phyloP scores from a whole-genome alignment of 1,140 invertebrate species.

The Ceratina australensis region DNA sequence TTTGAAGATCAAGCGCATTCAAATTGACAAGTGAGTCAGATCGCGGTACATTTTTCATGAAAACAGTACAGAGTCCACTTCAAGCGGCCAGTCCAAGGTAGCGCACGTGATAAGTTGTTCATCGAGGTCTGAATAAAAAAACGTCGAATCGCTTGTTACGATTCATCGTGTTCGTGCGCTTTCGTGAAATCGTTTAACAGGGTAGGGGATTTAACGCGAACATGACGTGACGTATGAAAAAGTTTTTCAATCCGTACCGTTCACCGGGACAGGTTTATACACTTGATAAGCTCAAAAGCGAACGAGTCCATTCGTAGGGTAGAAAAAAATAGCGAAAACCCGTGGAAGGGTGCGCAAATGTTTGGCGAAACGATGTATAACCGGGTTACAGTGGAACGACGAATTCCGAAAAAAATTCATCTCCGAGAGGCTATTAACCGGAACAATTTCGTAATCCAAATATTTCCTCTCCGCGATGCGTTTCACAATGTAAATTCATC shows the following conservation, averaged over 20 bases:
- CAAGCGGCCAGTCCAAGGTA: too few species aligned
- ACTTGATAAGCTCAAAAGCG: not conserved
- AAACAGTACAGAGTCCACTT: too few species aligned
- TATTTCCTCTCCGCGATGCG: not conserved
- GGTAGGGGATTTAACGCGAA: not conserved
- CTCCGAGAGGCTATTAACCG: not conserved
- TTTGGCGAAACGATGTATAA: not conserved
- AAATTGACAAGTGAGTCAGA: too few species aligned
- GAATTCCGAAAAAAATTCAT: not conserved
- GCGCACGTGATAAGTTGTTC: too few species aligned
- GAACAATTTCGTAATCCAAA: not conserved
- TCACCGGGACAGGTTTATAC: too few species aligned
- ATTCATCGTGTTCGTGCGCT: too few species aligned
- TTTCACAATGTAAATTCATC: not conserved
- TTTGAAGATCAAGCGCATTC: too few species aligned
- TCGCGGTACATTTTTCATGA: too few species aligned
- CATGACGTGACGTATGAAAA: not conserved
- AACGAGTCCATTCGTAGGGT: not conserved
- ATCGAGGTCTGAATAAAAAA: too few species aligned
- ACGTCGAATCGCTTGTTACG: too few species aligned
- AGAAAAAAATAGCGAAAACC: not conserved
- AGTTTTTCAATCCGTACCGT: not conserved
- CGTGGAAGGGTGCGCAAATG: not conserved
- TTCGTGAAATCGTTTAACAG: not conserved
- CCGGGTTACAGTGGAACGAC: not conserved